Evolutionary conservation across 2,113 vertebrate genomes (phyloP).

Genomic region (Xenotilapia flavipinnis): DNA sequence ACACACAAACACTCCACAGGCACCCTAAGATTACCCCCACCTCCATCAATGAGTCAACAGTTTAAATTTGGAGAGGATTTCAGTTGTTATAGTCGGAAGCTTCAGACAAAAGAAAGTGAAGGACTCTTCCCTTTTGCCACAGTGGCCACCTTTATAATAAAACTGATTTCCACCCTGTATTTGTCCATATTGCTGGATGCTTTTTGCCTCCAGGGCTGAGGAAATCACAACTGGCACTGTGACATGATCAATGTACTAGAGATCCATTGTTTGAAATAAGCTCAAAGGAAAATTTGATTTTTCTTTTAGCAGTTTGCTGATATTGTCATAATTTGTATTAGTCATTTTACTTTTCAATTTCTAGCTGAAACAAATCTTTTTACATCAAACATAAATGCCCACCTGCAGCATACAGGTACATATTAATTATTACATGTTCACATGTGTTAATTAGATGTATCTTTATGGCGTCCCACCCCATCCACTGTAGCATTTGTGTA

Average conservation of each 20-base stretch:
- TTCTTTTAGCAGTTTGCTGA: neutral
- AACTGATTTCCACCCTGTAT: neutral
- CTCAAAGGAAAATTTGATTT: neutral
- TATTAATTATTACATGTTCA: neutral
- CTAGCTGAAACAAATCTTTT: neutral
- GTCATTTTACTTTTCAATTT: neutral
- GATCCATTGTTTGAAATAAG: neutral
- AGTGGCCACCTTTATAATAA: neutral
- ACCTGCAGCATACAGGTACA: neutral
- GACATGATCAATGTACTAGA: constrained; percentile 2
- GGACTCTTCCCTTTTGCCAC: neutral
- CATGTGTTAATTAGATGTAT: neutral
- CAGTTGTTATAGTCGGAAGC: neutral
- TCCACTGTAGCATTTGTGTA: neutral
- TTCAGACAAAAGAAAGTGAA: constrained; percentile 5
- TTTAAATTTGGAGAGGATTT: constrained; percentile 4
- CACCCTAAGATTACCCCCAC: neutral
- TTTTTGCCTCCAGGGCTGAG: neutral
- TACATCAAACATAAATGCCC: neutral
- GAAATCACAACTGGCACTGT: neutral
- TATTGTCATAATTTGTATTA: neutral
- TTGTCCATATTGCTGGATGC: neutral
- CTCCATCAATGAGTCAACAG: neutral
- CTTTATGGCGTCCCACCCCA: neutral
- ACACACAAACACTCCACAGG: neutral